phyloP scores from a whole-genome alignment of 2,797 vertebrate species.

The Thripadectes ignobilis region DNA sequence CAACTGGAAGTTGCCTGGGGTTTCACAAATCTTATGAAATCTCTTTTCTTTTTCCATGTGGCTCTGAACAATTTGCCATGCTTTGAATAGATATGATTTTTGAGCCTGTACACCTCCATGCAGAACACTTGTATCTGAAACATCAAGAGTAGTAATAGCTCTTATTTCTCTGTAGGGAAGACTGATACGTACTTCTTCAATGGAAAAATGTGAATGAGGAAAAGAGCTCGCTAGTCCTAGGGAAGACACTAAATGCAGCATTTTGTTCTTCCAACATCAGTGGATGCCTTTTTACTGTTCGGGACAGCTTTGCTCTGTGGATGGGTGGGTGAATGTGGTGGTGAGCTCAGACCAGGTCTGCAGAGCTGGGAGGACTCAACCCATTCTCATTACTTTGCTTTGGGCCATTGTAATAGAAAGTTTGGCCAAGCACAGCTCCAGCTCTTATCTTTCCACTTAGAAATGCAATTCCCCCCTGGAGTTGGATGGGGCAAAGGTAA shows the following conservation, averaged over 20 bases:
- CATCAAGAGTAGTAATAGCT: not conserved
- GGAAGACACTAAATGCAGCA: not conserved
- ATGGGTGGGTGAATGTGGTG: accelerated
- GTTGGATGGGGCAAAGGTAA: not conserved
- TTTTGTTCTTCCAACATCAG: not conserved
- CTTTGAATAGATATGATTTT: not conserved
- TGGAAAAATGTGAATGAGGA: not conserved
- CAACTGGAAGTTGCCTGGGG: not conserved
- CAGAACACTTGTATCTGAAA: not conserved
- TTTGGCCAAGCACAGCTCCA: not conserved
- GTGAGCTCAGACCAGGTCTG: not conserved
- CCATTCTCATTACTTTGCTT: not conserved
- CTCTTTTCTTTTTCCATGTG: not conserved
- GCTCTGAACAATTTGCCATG: not conserved
- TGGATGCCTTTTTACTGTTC: not conserved
- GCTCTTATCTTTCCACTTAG: not conserved
- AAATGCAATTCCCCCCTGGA: not conserved
- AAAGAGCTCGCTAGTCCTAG: not conserved
- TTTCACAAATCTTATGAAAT: not conserved
- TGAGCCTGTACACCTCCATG: not conserved
- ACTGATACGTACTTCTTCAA: not conserved
- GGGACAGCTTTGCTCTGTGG: not conserved
- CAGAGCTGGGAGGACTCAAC: not conserved
- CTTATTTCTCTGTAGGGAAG: not conserved
- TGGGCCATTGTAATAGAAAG: not conserved